phyloP scores from a whole-genome alignment of 1,140 invertebrate species.

The Heliconius nattereri region DNA sequence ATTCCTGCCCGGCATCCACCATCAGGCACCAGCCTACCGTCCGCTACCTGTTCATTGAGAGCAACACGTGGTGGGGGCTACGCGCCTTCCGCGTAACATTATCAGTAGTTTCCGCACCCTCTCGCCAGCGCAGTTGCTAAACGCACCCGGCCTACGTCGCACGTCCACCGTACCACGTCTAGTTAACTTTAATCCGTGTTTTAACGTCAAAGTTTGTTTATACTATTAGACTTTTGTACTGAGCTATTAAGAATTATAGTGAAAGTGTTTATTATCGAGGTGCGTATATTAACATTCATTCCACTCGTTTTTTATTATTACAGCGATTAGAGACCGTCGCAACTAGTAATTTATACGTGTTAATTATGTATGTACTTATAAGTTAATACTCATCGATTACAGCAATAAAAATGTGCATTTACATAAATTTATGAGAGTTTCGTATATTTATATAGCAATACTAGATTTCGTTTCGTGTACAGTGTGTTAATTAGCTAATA shows the following conservation, averaged over 20 bases:
- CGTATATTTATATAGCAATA: not conserved
- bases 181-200: conserved; percentile 50
- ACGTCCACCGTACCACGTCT: conserved; percentile 71
- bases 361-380: conserved; percentile 20
- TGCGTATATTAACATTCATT: conserved; percentile 33
- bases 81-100: conserved; percentile 77
- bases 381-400: conserved; percentile 23
- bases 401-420: conserved; percentile 21
- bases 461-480: not conserved
- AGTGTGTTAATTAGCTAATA: not conserved
- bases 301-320: conserved; percentile 23
- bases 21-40: conserved; percentile 60
- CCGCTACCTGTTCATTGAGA: conserved; percentile 72
- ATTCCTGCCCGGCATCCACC: conserved; percentile 48
- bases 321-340: conserved; percentile 2
- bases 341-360: conserved; percentile 30
- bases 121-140: conserved; percentile 72
- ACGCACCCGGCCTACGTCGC: conserved; percentile 72
- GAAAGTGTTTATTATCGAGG: conserved; percentile 52
- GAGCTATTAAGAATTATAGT: conserved; percentile 40
- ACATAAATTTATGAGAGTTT: conserved; percentile 16
- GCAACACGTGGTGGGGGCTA: conserved; percentile 68
- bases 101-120: conserved; percentile 79
- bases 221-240: not conserved
- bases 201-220: not conserved